Conservation (phyloP, 2,113 vertebrate genomes). For the Suricata suricatta region DNA sequence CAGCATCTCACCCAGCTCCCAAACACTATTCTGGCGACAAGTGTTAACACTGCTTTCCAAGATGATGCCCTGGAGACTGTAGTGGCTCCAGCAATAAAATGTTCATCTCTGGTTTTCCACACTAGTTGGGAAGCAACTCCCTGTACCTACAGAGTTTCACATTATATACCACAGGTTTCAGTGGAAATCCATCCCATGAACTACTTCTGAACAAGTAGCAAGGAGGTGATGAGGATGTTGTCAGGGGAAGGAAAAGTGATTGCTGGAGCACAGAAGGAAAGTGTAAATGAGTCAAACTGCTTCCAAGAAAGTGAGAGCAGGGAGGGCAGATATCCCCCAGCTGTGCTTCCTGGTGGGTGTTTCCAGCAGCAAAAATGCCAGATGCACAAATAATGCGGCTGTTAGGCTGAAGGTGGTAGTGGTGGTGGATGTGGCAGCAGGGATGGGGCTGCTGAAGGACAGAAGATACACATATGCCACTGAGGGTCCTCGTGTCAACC, state of each 20-base stretch:
- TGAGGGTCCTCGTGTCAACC: background rate
- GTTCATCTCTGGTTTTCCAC: background rate
- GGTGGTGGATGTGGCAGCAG: no score
- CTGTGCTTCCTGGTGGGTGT: background rate
- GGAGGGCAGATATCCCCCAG: background rate
- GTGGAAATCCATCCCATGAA: background rate
- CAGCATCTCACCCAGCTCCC: background rate
- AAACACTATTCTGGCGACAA: no score
- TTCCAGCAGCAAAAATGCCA: background rate
- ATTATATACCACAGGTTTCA: background rate
- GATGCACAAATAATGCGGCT: background rate
- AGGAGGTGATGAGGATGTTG: background rate
- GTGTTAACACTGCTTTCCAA: background rate
- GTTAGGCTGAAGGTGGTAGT: rapidly evolving
- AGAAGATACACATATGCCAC: background rate
- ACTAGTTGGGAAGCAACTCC: background rate
- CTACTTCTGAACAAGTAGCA: background rate
- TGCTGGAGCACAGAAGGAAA: background rate
- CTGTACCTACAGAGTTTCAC: background rate
- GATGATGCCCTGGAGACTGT: background rate
- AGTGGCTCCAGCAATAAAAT: background rate
- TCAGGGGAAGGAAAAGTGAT: background rate
- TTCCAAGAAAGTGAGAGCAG: background rate
- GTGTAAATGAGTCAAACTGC: background rate
- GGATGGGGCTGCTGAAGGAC: background rate